Conservation (phyloP, 2,888 invertebrate species). For the Mongoloraphidia duomilia region DNA sequence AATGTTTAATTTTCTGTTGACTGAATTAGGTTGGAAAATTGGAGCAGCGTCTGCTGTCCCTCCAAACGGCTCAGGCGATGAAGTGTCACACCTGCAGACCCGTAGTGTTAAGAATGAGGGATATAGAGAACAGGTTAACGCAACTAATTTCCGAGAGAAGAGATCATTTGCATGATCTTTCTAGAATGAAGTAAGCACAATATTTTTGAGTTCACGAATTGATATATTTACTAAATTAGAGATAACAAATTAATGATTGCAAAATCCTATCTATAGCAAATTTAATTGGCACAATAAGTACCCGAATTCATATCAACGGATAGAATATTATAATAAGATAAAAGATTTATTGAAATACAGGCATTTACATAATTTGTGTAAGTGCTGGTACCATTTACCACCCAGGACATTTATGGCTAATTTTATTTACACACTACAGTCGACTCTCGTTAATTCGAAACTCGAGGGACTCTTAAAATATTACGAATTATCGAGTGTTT, state of each 20-base stretch:
- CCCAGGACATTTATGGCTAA: too few relatives aligned
- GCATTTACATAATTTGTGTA: too few relatives aligned
- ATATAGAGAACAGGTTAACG: conserved; percentile 45
- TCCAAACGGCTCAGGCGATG: conserved; percentile 54
- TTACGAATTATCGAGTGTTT: too few relatives aligned
- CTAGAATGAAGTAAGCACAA: conserved; percentile 59
- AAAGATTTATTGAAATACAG: too few relatives aligned
- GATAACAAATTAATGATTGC: neutral
- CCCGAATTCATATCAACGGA: too few relatives aligned
- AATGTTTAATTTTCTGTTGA: neutral
- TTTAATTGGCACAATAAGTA: neutral
- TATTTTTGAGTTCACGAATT: neutral
- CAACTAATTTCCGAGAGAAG: conserved; percentile 46
- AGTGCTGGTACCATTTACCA: too few relatives aligned
- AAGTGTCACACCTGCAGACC: conserved; percentile 53
- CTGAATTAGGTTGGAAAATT: conserved; percentile 46
- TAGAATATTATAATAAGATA: too few relatives aligned
- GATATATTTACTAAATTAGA: too few relatives aligned
- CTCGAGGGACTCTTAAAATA: too few relatives aligned
- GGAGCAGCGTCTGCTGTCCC: conserved; percentile 50
- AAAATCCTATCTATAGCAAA: neutral
- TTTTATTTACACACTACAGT: too few relatives aligned
- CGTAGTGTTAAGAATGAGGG: conserved; percentile 45
- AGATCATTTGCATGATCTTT: conserved; percentile 57
- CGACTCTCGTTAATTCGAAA: too few relatives aligned